A percentile compares a stretch with the other conserved stretches of the same genome.
Conservation (phyloP, 2,888 invertebrate species). For the Ormyrus rosae region DNA sequence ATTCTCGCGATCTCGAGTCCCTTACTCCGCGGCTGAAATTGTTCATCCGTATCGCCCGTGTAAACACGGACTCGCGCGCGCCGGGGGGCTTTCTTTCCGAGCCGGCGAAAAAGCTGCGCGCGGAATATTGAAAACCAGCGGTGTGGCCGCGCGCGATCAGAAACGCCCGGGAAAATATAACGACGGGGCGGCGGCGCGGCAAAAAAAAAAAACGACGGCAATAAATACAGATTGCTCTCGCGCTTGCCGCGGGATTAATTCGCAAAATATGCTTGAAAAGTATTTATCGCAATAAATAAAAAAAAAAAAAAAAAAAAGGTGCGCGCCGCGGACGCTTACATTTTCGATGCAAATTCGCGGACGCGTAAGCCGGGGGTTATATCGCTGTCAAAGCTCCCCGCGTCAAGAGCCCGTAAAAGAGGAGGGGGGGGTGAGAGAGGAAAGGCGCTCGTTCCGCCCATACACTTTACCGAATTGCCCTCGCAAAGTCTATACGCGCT, state of each 20-base stretch:
- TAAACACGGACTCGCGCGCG: no score
- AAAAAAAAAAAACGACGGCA: neutral
- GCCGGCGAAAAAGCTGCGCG: no score
- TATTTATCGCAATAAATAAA: slow-evolving; percentile 30
- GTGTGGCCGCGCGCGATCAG: no score
- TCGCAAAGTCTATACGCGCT: neutral
- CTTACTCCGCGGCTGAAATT: no score
- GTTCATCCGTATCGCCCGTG: no score
- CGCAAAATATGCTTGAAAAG: slow-evolving; percentile 36
- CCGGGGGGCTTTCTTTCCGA: no score
- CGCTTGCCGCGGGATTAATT: slow-evolving; percentile 36
- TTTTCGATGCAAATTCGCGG: slow-evolving; percentile 31
- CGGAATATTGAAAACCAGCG: no score
- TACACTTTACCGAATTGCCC: slow-evolving; percentile 43
- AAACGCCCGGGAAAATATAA: no score
- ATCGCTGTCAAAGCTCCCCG: slow-evolving; percentile 66
- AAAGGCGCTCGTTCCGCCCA: slow-evolving; percentile 43
- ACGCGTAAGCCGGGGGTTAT: slow-evolving; percentile 58
- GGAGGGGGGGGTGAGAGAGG: neutral
- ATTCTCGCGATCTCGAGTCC: no score
- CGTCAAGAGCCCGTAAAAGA: slow-evolving; percentile 63
- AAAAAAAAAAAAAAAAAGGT: slow-evolving; percentile 2
- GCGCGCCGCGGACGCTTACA: slow-evolving; percentile 1
- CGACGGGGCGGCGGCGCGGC: no score
- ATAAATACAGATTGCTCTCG: slow-evolving; percentile 38